Evolutionary conservation across 2,113 vertebrate genomes (phyloP), one percentile per base, ranked within the genome.

Genomic region (Regulus satrapa): DNA sequence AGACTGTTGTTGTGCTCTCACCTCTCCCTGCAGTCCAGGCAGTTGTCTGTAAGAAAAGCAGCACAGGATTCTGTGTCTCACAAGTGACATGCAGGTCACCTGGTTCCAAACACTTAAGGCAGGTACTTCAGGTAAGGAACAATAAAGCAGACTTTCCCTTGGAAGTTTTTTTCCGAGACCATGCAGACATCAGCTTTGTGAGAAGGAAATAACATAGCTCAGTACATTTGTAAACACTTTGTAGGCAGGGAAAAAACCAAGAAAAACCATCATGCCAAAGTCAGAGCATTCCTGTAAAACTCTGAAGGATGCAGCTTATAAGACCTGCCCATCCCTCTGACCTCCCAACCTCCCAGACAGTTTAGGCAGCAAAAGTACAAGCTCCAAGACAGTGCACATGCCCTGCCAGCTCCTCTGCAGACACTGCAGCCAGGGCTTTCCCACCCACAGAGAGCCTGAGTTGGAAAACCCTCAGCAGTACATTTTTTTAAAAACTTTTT

Each of bases 351-450:
- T 58, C 28, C 1, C 16, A 40, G 15, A 18, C 17, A 23, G 18
- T 66, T 81, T 43, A 46, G 23, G 28, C 10, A 80, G 10, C 0
- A 7, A 18, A 25, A 6, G 26, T 29, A 10, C 10, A 13, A 38
- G 34, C 24, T 56, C 46, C 1, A 6, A 43, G 21, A 23, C 8
- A 6, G 6, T 23, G 38, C 8, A 31, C 0, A 0, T 23, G 26
- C 10, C 18, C 36, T 8, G 5, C 7, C 26, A 49, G 24, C 16
- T 34, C 46, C 55, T 69, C 14, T 2, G 1, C 26, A 41, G 29
- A 9, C 31, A 14, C 13, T 14, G 24, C 29, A 77, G n/a, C 10
- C 43, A 21, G 12, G 4, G 12, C 2, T 12, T 51, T 89, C 24
- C 54, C 15, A 45, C 14, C 40, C 32, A 45, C 23, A 48, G 3